Conservation (phyloP, 2,888 invertebrate genomes). For the Archaeoteleia sp. region DNA sequence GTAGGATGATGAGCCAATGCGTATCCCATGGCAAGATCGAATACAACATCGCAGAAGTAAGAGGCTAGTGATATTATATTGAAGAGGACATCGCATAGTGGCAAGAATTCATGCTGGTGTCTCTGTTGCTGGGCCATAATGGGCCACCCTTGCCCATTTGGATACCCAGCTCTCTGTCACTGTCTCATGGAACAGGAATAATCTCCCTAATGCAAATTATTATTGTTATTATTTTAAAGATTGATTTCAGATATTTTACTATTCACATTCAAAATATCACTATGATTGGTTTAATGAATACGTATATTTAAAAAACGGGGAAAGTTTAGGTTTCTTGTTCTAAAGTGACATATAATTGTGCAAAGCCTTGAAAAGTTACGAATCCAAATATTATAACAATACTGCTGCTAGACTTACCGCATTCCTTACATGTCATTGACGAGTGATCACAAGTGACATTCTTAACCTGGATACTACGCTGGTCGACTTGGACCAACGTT, state of each 20-base stretch:
- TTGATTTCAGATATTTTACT: too few species aligned
- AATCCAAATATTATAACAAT: slow-evolving; percentile 2
- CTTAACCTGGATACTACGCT: slow-evolving; percentile 63
- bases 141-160: slow-evolving; percentile 73
- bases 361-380: too few species aligned
- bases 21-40: slow-evolving; percentile 90
- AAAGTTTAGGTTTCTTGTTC: too few species aligned
- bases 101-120: slow-evolving; percentile 83
- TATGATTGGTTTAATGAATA: too few species aligned
- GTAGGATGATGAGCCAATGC: slow-evolving; percentile 81
- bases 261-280: too few species aligned
- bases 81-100: slow-evolving; percentile 92
- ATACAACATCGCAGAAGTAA: slow-evolving; percentile 93
- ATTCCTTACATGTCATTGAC: slow-evolving; percentile 69
- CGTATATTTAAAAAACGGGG: too few species aligned
- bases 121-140: slow-evolving; percentile 73
- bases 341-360: too few species aligned
- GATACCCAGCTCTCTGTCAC: slow-evolving; percentile 62
- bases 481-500: slow-evolving; percentile 61
- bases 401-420: slow-evolving; percentile 60
- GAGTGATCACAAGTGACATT: slow-evolving; percentile 64
- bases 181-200: slow-evolving; percentile 47
- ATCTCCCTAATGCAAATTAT: slow-evolving; percentile 14
- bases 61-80: slow-evolving; percentile 92
- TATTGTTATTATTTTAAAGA: too few species aligned